Base-by-base conservation (phyloP, 2,797 vertebrate genomes). In the Petrocephalus sullivani region DNA sequence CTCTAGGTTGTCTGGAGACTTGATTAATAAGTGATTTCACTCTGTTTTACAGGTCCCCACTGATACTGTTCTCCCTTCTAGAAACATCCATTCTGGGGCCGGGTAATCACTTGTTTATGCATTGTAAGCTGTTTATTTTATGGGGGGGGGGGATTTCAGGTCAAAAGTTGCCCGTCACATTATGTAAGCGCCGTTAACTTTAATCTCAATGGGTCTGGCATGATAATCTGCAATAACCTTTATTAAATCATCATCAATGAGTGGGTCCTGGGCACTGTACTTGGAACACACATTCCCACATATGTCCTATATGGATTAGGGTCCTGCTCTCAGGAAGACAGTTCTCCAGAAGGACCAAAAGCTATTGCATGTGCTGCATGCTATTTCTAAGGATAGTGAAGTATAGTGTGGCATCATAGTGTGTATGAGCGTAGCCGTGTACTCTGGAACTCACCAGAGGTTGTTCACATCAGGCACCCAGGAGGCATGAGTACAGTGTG, bases 11-110 rank as follows among this genome's bases (percentile, higher is more conserved):
- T 94, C 92, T 89, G 87, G 90, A 92, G 87, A 93, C 93, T 94
- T 94, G 93, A 96, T 95, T 95, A 95, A 96, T 95, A 95, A 94
- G 94, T 89, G 94, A 94, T 93, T 94, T 93, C 91, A 93, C 90
- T 53, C 90, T 89, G 91, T 92, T 90, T 93, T 93, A 93, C 90
- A 91, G 89, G 91, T 94, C 91, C 90, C 91, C 90, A 90, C 90
- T 91, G 90, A 92, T 92, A 85, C 56, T 87, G 75, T 87, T 89
- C 86, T 87, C 90, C 88, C 91, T 82, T 91, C 78, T 88, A 83
- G 57, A 86, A 87, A 88, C 60, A 89, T 60, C 89, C 88, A 90
- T 78, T 90, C 89, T 90, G 89, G 57, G 64, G 89, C 87, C 81
- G 23, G 41, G 83, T 85, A 88, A 67, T 61, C 75, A 21, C 51